These are phyloP conservation scores for Poecilia gillii DNA, from an alignment of 2,797 vertebrate species.

Conservation along the genomic window DNA sequence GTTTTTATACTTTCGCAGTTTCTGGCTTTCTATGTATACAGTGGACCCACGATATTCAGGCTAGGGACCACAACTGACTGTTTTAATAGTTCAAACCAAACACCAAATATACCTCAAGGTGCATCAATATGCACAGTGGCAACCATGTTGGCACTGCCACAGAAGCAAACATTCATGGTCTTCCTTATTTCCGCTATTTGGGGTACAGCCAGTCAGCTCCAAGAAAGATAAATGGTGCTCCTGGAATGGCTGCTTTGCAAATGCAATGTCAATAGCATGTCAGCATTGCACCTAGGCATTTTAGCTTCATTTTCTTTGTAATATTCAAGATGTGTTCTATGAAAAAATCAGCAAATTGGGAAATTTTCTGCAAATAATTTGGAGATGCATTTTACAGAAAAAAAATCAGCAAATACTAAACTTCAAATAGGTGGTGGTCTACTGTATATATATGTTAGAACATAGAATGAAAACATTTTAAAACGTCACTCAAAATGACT, in stretches of 20 bases:
- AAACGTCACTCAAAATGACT: neutral
- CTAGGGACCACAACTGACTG: neutral
- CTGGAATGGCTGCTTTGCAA: neutral
- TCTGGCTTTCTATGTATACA: neutral
- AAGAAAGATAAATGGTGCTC: neutral
- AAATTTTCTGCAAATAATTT: neutral
- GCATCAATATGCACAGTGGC: neutral
- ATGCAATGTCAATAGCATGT: no score
- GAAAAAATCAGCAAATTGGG: neutral
- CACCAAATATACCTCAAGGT: neutral
- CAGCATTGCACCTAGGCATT: neutral
- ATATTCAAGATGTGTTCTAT: neutral
- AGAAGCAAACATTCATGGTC: neutral
- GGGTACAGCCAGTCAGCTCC: neutral
- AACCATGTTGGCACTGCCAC: neutral
- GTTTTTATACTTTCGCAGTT: neutral
- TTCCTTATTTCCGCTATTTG: neutral
- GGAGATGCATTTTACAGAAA: neutral
- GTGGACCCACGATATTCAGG: neutral
- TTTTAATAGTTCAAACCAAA: neutral
- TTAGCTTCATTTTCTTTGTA: neutral
- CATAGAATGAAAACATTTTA: neutral
- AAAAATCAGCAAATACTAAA: neutral
- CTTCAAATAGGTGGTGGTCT: neutral
- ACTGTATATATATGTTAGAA: neutral